Evolutionary conservation across 1,140 invertebrate genomes (phyloP).

Genomic region (Oppia nitens): DNA sequence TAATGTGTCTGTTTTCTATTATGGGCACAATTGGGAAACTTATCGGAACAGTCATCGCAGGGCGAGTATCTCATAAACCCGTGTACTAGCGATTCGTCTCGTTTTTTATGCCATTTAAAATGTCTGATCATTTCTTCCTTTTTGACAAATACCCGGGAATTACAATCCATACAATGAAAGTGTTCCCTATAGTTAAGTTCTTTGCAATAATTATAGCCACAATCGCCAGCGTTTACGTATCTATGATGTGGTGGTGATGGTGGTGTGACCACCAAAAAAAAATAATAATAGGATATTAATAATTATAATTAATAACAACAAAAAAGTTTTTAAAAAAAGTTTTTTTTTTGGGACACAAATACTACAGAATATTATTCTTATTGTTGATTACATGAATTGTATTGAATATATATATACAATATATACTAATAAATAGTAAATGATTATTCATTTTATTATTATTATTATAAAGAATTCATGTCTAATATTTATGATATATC

Average conservation of each 20-base stretch:
- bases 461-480: too few relatives aligned
- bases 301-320: background rate
- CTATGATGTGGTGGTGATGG: slow-evolving; percentile 22
- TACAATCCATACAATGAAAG: slow-evolving; percentile 88
- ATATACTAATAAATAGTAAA: too few relatives aligned
- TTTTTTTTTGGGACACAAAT: too few relatives aligned
- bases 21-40: slow-evolving; percentile 64
- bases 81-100: slow-evolving; percentile 86
- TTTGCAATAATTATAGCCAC: slow-evolving; percentile 57
- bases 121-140: slow-evolving; percentile 98
- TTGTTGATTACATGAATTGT: too few relatives aligned
- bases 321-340: too few relatives aligned
- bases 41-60: slow-evolving; percentile 70
- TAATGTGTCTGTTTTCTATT: slow-evolving; percentile 96
- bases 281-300: background rate
- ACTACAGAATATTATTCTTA: too few relatives aligned
- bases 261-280: background rate
- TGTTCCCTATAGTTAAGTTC: slow-evolving; percentile 77
- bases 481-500: too few relatives aligned
- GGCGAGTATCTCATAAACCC: slow-evolving; percentile 90
- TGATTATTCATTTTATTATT: too few relatives aligned
- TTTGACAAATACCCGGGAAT: slow-evolving; percentile 68
- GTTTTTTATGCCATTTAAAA: slow-evolving; percentile 98
- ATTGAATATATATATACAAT: too few relatives aligned
- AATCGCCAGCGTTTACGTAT: slow-evolving; percentile 52